A percentile compares a stretch with the other conserved stretches of the same genome.
Evolutionary conservation across 2,113 vertebrate genomes (phyloP).

Genomic region (Baryphthengus martii): DNA sequence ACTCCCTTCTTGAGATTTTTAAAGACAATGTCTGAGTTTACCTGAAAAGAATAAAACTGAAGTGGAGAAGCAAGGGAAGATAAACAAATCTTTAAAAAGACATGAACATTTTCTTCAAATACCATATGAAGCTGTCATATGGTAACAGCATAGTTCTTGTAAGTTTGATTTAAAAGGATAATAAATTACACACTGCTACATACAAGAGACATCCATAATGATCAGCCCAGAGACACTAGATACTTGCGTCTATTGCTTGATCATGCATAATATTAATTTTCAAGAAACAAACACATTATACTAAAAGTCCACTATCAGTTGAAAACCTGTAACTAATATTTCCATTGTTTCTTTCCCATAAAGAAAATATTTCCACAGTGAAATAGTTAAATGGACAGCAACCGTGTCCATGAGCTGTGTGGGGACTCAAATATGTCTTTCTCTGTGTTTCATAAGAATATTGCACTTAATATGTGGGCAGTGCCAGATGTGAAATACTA

Average conservation of each 20-base stretch:
- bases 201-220: not conserved
- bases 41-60: not conserved
- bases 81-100: not conserved
- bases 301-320: not conserved
- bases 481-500: conserved; percentile 23
- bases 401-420: not conserved
- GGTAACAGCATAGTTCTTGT: not conserved
- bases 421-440: not conserved
- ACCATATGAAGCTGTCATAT: not conserved
- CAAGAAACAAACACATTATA: not conserved
- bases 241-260: not conserved
- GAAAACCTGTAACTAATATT: not conserved
- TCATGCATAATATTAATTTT: not conserved
- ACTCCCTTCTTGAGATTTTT: not conserved
- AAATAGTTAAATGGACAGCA: not conserved
- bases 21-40: not conserved
- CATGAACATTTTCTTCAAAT: not conserved
- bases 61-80: not conserved
- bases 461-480: not conserved
- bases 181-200: not conserved
- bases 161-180: not conserved
- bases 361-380: not conserved
- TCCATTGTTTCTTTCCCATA: not conserved
- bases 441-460: not conserved
- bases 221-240: not conserved